Percentiles rank a stretch among this genome's conserved stretches.
phyloP scores from a whole-genome alignment of 2,113 vertebrate genomes.

The Puma concolor region DNA sequence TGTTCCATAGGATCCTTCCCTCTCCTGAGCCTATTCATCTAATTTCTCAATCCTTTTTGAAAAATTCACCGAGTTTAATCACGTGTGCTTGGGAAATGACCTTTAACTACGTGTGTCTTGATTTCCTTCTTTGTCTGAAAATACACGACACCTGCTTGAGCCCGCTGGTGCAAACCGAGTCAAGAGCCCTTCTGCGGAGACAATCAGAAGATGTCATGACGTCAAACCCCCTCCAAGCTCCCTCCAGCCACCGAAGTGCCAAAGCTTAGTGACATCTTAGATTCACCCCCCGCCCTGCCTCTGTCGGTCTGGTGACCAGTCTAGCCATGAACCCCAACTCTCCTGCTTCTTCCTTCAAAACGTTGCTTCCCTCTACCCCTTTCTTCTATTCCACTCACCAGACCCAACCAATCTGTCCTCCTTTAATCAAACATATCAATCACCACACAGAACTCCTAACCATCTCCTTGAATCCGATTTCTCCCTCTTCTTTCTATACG shows the following conservation, averaged over 20 bases:
- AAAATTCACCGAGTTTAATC: background rate
- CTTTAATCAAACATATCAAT: background rate
- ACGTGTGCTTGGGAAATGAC: background rate
- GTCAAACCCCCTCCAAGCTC: background rate
- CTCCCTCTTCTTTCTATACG: background rate
- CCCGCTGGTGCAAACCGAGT: background rate
- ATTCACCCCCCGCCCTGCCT: background rate
- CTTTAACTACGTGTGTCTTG: background rate
- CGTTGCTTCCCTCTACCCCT: background rate
- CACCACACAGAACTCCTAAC: background rate
- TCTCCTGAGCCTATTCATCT: background rate
- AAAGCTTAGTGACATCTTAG: background rate
- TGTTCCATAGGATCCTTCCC: background rate
- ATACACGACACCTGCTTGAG: background rate
- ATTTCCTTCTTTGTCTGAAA: background rate
- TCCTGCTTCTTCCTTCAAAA: background rate
- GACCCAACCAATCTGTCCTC: background rate
- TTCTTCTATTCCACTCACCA: background rate
- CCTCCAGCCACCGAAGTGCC: background rate
- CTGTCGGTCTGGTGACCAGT: background rate
- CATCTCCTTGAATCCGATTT: background rate
- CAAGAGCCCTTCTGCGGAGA: rapidly evolving
- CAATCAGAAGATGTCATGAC: background rate
- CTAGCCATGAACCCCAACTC: background rate
- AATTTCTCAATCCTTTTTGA: background rate